phyloP scores from a whole-genome alignment of 37 sponge, comb jelly and placozoan species.

The Agelas oroides region DNA sequence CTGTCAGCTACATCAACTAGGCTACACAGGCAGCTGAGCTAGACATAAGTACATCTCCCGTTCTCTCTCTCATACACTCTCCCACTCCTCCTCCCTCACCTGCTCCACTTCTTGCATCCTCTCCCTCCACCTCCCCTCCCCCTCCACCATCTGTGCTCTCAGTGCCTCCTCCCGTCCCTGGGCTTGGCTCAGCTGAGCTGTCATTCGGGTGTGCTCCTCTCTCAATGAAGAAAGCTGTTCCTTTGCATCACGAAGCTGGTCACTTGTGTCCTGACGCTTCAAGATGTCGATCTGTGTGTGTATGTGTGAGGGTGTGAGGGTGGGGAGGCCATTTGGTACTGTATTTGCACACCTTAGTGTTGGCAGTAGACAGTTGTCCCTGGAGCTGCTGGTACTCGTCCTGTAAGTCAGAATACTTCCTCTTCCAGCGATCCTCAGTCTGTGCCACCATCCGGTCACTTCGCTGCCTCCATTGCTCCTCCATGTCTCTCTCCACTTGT shows the following conservation, averaged over 20 bases:
- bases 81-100: background rate
- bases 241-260: slow-evolving; percentile 31
- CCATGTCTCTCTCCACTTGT: slow-evolving; percentile 79
- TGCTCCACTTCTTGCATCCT: slow-evolving; percentile 6
- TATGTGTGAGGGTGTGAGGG: background rate
- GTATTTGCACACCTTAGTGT: slow-evolving; percentile 44
- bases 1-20: too few relatives aligned
- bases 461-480: slow-evolving; percentile 72
- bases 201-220: background rate
- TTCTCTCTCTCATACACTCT: background rate
- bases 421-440: slow-evolving; percentile 72
- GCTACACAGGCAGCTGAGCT: too few relatives aligned
- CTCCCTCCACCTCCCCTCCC: slow-evolving; percentile 32
- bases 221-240: slow-evolving; percentile 28
- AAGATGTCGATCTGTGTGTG: slow-evolving; percentile 46
- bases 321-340: too few relatives aligned
- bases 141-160: slow-evolving; percentile 29
- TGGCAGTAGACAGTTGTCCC: slow-evolving; percentile 39
- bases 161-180: slow-evolving; percentile 15
- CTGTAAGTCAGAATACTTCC: slow-evolving; percentile 73
- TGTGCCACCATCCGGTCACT: slow-evolving; percentile 72
- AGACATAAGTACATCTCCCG: background rate
- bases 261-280: slow-evolving; percentile 38
- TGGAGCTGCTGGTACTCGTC: slow-evolving; percentile 48
- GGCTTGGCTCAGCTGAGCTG: slow-evolving; percentile 19